phyloP scores from a whole-genome alignment of 2,797 vertebrate species.

The Hemibagrus guttatus region DNA sequence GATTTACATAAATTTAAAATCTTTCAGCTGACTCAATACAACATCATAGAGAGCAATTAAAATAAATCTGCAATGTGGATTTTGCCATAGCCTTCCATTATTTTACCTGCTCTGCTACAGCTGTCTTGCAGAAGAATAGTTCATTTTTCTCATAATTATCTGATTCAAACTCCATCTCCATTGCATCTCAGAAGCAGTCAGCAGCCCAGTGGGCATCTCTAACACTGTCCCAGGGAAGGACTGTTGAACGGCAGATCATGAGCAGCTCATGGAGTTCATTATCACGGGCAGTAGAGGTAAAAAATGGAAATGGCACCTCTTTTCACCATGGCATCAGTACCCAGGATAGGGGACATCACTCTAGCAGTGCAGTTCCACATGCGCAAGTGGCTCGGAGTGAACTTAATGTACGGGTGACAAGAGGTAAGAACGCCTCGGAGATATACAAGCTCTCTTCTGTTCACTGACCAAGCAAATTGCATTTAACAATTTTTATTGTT shows the following conservation, averaged over 20 bases:
- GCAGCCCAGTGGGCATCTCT: conserved; percentile 77
- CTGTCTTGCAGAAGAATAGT: conserved; percentile 64
- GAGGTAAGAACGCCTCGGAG: conserved; percentile 65
- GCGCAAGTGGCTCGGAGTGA: conserved; percentile 83
- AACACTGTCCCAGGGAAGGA: conserved; percentile 69
- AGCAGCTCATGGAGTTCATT: conserved; percentile 61
- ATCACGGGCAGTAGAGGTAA: conserved; percentile 63
- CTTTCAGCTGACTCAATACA: neutral
- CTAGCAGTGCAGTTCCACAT: conserved; percentile 72
- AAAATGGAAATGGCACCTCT: conserved; percentile 58
- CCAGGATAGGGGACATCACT: conserved; percentile 63
- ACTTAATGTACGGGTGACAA: conserved; percentile 78
- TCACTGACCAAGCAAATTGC: neutral
- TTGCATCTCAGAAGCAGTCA: conserved; percentile 70
- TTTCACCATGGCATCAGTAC: conserved; percentile 69
- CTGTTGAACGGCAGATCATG: conserved; percentile 63
- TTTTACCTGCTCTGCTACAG: neutral
- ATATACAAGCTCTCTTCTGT: neutral
- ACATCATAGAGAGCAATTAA: neutral
- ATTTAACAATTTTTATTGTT: neutral
- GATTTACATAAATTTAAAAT: neutral
- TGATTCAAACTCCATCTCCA: conserved; percentile 64
- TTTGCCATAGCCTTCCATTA: neutral
- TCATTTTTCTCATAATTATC: conserved; percentile 56
- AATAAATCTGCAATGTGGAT: too few species aligned